Evolutionary conservation across 1,140 invertebrate genomes (phyloP), one percentile per base, ranked within the genome.

Genomic region (Neodiprion fabricii): DNA sequence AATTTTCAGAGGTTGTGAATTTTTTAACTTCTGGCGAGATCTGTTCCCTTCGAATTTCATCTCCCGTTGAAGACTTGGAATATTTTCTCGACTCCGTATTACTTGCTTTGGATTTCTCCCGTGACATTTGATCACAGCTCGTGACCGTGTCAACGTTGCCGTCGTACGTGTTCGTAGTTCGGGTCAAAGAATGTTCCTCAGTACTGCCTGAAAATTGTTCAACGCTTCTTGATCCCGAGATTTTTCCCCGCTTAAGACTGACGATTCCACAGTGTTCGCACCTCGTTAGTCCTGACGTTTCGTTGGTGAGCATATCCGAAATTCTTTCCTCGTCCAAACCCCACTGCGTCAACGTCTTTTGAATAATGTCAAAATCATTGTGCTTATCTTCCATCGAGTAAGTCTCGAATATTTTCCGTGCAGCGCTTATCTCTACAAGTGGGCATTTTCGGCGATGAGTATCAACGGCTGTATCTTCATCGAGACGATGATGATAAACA

Each of bases 221-320:
- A 40, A 3, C 28, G 5, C 28, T 40, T 40, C 28, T 40, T 40
- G 28, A 5, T 5, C 0, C 1, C 28, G 28, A 1, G 28, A 40
- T 40, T 40, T 40, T 40, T 40, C 28, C 28, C 5, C 5, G 28
- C 28, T 48, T 73, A 0, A 66, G n/a, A 47, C 78, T 82, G 1
- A 83, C 77, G 11, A 83, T 77, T 0, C 80, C 79, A 47, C 82
- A 83, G 14, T 74, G 67, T 21, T 78, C 48, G 7, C 82, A 83
- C 61, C 73, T 78, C 2, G 65, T 71, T 7, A 83, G 70, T 1
- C 11, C 53, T 14, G 79, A 77, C 1, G 74, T 40, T 67, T 81
- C 76, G 0, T 70, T 75, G 4, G n/a, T 53, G 0, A 83, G 50
- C 14, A 77, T 50, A 21, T 75, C 53, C 0, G 77, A 49, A 9